Conservation (phyloP, 2,888 invertebrate genomes). For the Drosophila siamana region DNA sequence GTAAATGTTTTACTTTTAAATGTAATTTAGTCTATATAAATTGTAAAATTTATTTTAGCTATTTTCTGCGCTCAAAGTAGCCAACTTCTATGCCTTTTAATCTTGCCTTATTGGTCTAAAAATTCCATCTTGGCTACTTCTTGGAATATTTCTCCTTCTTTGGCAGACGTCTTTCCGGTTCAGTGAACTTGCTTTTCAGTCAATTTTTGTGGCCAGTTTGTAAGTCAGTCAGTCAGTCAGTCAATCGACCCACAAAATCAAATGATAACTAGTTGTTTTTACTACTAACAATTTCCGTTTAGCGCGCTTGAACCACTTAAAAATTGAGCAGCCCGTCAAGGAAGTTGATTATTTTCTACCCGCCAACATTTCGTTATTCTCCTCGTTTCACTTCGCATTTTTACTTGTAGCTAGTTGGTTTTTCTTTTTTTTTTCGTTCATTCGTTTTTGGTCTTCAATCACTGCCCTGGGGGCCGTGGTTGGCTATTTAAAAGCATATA, state of each 20-base stretch:
- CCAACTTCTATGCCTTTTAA: neutral
- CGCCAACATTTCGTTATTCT: conserved; percentile 17
- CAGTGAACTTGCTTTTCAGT: conserved; percentile 19
- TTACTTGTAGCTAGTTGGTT: neutral
- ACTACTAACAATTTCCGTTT: conserved; percentile 58
- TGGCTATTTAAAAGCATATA: conserved; percentile 46
- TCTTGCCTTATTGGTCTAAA: neutral
- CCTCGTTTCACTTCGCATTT: neutral
- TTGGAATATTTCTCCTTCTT: neutral
- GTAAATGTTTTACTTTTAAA: no score
- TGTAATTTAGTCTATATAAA: no score
- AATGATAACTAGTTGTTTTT: conserved; percentile 30
- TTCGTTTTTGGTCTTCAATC: conserved; percentile 43
- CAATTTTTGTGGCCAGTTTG: conserved; percentile 15
- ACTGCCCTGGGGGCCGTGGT: conserved; percentile 36
- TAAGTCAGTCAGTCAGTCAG: conserved; percentile 9
- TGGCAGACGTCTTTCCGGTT: conserved; percentile 21
- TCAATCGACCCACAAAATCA: conserved; percentile 17
- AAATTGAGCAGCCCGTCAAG: conserved; percentile 45
- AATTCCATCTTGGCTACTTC: neutral
- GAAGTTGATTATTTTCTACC: conserved; percentile 60
- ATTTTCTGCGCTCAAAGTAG: no score
- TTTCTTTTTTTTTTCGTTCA: conserved; percentile 4
- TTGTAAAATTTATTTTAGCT: no score
- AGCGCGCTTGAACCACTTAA: conserved; percentile 40